Evolutionary conservation across 92 coral and sea anemone species (phyloP), one percentile per base, ranked within the genome.

Genomic region (Phenganax subtilis): DNA sequence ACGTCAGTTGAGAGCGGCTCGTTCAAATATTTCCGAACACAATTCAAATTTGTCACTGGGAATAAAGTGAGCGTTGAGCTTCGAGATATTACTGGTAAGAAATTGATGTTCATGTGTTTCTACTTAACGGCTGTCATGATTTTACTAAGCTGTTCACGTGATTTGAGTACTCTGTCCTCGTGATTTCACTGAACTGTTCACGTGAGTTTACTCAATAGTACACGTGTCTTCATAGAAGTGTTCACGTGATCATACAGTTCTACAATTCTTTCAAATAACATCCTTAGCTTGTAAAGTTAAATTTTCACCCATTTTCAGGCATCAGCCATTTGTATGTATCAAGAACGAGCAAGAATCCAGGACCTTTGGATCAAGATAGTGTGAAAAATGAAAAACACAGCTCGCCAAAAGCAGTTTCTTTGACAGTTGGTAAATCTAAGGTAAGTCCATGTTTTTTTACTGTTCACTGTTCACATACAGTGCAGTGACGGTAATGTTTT

Each of bases 1-100:
- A 92, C 97, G 9, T 88, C 87, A 9, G 97, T 93, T 10, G 97
- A 93, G 15, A 93, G 96, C 17, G 97, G 91, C 12, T 91, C 97
- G 7, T 93, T 93, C 82, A 86, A 92, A 55, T 93, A 93, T 73
- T 93, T 93, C 85, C 88, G 90, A 30, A 91, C 92, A 0, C 83
- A 89, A 86, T 93, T 91, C 66, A 54, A 17, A 8, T 87, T 90
- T 0, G 88, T 83, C 9, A 83, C 91, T 0, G 87, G 81, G 3
- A 88, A 82, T 37, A 82, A 86, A 55, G 90, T 93, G 59, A 84
- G 89, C 12, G 91, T 93, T 4, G 97, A 93, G 81, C 88, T 93
- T 30, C 82, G 82, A 29, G 97, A 93, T 55, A 91, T 87, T 27
- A 82, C 81, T 80, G 97, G 97, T 89, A 70, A 80, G 80, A 56